Evolutionary conservation across 2,888 invertebrate species (phyloP).

Genomic region (Melanotus villosus): DNA sequence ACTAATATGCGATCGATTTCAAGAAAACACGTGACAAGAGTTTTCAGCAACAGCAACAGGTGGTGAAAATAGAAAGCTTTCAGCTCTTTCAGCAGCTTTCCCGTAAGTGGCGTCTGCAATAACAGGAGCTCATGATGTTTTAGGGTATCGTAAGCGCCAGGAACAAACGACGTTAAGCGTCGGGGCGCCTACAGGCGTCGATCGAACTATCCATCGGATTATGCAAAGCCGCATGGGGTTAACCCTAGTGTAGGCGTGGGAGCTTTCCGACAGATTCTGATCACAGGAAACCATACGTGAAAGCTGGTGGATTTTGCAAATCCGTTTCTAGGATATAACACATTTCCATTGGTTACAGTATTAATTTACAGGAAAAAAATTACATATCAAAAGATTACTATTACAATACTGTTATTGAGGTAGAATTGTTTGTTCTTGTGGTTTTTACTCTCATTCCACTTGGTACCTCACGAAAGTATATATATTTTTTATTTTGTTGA

Average conservation of each 20-base stretch:
- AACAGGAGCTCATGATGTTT: constrained; percentile 54
- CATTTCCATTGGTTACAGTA: not conserved
- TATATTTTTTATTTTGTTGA: too few species aligned
- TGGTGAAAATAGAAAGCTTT: constrained; percentile 43
- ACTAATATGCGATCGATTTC: not conserved
- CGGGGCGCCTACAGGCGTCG: constrained; percentile 48
- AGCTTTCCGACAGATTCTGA: constrained; percentile 44
- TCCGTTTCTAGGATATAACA: not conserved
- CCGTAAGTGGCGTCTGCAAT: constrained; percentile 56
- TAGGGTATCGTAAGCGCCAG: constrained; percentile 58
- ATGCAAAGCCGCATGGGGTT: constrained; percentile 35
- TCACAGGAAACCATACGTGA: constrained; percentile 41
- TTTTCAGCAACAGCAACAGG: constrained; percentile 32
- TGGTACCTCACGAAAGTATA: too few species aligned
- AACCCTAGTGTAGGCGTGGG: constrained; percentile 42
- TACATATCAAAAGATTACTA: too few species aligned
- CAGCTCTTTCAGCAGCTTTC: constrained; percentile 53
- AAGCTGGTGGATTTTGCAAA: constrained; percentile 6
- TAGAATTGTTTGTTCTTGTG: too few species aligned
- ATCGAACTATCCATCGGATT: constrained; percentile 48
- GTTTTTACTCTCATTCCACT: too few species aligned
- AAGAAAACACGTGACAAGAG: not conserved
- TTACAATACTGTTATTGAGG: too few species aligned
- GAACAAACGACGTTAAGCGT: constrained; percentile 47
- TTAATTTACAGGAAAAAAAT: too few species aligned